phyloP scores from a whole-genome alignment of 1,140 invertebrate genomes.

The Cotesia glomerata region DNA sequence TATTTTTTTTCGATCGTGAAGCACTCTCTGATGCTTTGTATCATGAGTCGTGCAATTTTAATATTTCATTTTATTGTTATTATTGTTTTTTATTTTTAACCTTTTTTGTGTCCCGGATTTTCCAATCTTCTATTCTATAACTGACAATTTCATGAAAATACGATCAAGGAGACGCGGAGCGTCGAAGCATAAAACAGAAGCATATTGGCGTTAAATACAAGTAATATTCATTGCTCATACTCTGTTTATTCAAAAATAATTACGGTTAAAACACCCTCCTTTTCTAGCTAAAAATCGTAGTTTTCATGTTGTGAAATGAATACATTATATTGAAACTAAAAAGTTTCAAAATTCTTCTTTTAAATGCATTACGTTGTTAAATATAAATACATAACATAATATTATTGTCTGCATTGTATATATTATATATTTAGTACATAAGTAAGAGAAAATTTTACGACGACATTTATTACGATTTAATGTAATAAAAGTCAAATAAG shows the following conservation, averaged over 20 bases:
- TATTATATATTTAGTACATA: slow-evolving; percentile 7
- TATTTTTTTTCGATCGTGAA: too few relatives aligned
- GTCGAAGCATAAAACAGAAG: slow-evolving; percentile 50
- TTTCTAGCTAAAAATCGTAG: too few relatives aligned
- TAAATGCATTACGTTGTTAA: neutral
- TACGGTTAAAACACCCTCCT: slow-evolving; percentile 31
- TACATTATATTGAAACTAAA: too few relatives aligned
- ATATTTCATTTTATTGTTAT: neutral
- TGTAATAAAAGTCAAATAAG: slow-evolving; percentile 16
- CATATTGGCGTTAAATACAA: slow-evolving; percentile 66
- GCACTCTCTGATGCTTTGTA: too few relatives aligned
- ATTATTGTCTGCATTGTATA: neutral
- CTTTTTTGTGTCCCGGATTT: slow-evolving; percentile 30
- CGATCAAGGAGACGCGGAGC: slow-evolving; percentile 46
- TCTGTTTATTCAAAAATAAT: slow-evolving; percentile 47
- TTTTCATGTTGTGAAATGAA: too few relatives aligned
- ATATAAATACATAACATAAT: neutral
- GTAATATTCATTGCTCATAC: slow-evolving; percentile 48
- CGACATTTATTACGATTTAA: slow-evolving; percentile 14
- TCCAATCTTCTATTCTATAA: slow-evolving; percentile 61
- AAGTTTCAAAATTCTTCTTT: too few relatives aligned
- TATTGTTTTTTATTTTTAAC: slow-evolving; percentile 41
- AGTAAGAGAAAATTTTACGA: neutral
- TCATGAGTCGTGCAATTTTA: too few relatives aligned
- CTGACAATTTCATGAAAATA: slow-evolving; percentile 60